A percentile compares a stretch with the other conserved stretches of the same genome.
phyloP scores from a whole-genome alignment of 2,797 vertebrate genomes.

The Adrianichthys oophorus region DNA sequence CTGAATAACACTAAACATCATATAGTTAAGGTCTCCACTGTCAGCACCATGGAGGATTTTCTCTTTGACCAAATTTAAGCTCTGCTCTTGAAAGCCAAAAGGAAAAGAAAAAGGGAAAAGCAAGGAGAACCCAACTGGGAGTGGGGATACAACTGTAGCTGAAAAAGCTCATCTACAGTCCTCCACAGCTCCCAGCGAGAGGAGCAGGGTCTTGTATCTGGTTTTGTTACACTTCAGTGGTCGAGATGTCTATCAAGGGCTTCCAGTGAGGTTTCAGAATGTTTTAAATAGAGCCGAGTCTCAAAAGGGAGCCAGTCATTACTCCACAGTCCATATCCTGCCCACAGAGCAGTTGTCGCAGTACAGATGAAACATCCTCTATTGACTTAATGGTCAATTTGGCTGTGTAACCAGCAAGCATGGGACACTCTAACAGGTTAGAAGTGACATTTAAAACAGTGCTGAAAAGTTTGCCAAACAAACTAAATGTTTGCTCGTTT shows the following conservation, averaged over 20 bases:
- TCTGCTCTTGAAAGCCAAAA: conserved; percentile 6
- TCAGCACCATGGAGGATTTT: conserved; percentile 1
- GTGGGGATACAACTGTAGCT: conserved; percentile 29
- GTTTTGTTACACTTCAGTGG: conserved; percentile 50
- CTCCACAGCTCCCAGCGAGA: conserved; percentile 32
- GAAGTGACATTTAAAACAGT: conserved; percentile 12
- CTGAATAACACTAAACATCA: conserved; percentile 1
- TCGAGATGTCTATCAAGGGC: conserved; percentile 52
- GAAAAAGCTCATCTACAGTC: conserved; percentile 25
- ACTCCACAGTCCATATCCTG: conserved; percentile 42
- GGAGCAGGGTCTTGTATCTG: conserved; percentile 42
- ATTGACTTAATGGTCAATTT: conserved; percentile 57
- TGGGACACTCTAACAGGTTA: conserved; percentile 27
- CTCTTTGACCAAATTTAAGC: conserved; percentile 12
- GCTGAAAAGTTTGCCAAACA: not conserved
- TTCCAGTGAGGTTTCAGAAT: conserved; percentile 43
- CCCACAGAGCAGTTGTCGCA: conserved; percentile 38
- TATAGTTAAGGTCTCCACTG: conserved; percentile 15
- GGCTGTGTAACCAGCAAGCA: conserved; percentile 31
- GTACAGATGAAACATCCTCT: conserved; percentile 32
- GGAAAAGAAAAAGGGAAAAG: conserved; percentile 23
- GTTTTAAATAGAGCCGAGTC: conserved; percentile 50
- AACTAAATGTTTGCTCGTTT: not conserved
- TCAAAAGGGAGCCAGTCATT: conserved; percentile 50
- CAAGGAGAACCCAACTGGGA: conserved; percentile 13